These are phyloP conservation scores for Buathra laborator DNA, from an alignment of 2,888 invertebrate genomes.

Conservation along the genomic window DNA sequence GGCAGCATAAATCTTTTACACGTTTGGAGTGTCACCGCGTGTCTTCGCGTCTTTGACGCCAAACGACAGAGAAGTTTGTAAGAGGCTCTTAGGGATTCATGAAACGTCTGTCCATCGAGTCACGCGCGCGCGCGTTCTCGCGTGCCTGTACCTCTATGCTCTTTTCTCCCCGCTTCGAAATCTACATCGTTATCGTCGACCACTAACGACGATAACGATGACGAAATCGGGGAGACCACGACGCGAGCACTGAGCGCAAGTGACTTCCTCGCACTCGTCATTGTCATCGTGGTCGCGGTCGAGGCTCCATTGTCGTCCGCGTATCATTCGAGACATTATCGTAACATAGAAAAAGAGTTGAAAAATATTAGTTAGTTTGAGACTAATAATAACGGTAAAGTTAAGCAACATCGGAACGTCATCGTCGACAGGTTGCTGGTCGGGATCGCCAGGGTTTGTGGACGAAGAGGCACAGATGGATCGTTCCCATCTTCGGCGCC, in stretches of 20 bases:
- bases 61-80: neutral
- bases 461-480: conserved; percentile 48
- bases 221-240: conserved; percentile 18
- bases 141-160: conserved; percentile 2
- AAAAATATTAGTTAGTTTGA: conserved; percentile 47
- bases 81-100: conserved; percentile 24
- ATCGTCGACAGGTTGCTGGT: conserved; percentile 67
- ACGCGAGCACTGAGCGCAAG: conserved; percentile 36
- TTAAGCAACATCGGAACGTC: conserved; percentile 51
- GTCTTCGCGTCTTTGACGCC: neutral
- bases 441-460: conserved; percentile 34
- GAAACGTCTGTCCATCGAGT: conserved; percentile 25
- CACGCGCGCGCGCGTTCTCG: conserved; percentile 32
- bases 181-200: conserved; percentile 16
- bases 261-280: conserved; percentile 59
- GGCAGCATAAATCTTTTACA: conserved; percentile 13
- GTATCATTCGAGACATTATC: neutral
- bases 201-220: conserved; percentile 18
- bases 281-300: conserved; percentile 69
- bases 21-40: conserved; percentile 2
- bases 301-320: conserved; percentile 61
- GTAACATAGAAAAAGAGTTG: conserved; percentile 1
- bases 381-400: conserved; percentile 47
- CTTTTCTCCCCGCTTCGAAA: neutral
- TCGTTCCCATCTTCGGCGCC: conserved; percentile 20